phyloP scores from a whole-genome alignment of 2,888 invertebrate genomes.

The Callinectes sapidus region DNA sequence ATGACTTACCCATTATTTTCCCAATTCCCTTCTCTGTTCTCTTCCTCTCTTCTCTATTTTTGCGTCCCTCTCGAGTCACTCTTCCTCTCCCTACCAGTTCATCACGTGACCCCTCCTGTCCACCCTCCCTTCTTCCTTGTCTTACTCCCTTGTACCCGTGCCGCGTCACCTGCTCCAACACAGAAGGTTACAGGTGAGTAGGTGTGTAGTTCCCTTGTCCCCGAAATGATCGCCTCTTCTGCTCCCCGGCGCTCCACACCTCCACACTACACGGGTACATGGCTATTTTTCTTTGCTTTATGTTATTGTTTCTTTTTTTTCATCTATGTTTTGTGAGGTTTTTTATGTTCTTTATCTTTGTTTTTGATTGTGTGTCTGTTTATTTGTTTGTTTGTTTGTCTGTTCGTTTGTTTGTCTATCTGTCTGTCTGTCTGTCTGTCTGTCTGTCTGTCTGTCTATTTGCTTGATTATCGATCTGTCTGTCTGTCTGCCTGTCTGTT shows the following conservation, averaged over 20 bases:
- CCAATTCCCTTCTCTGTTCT: not conserved
- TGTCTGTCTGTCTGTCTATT: not conserved
- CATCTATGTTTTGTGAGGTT: not conserved
- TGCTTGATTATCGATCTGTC: too few relatives aligned
- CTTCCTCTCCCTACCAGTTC: not conserved
- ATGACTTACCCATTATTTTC: not conserved
- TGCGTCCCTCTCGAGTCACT: not conserved
- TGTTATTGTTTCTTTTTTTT: not conserved
- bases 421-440: not conserved
- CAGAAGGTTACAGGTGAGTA: not conserved
- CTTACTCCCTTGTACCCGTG: not conserved
- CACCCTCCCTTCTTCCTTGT: not conserved
- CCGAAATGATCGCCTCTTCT: not conserved
- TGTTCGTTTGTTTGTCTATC: not conserved
- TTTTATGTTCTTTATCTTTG: not conserved
- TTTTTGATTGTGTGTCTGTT: not conserved
- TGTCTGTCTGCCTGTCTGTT: not conserved
- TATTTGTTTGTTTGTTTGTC: not conserved
- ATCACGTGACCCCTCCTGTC: not conserved
- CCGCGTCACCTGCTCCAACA: not conserved
- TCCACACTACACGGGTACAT: constrained; percentile 25
- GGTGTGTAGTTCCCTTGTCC: not conserved
- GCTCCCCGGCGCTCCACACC: not conserved
- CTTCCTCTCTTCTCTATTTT: not conserved
- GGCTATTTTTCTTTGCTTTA: not conserved